Percentiles rank a stretch among this genome's conserved stretches.
Conservation (phyloP, 2,113 vertebrate species). For the Falcunculus frontatus region DNA sequence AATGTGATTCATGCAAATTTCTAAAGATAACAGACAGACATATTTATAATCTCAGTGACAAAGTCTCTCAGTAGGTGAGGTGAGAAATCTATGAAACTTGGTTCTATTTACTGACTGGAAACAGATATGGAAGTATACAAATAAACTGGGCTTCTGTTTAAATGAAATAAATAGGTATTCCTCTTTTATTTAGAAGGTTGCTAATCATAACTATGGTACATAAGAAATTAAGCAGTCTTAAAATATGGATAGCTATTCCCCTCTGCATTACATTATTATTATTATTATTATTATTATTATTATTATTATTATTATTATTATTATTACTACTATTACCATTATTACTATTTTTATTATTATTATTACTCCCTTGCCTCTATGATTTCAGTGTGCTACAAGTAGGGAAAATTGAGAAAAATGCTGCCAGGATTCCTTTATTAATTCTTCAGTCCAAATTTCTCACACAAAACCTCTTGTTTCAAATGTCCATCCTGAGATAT, state of each 20-base stretch:
- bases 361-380: not conserved
- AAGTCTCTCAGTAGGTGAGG: conserved; percentile 3
- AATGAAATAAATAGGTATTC: not conserved
- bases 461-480: not conserved
- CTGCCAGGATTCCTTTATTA: not conserved
- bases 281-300: too few relatives aligned
- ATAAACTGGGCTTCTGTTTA: not conserved
- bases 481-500: not conserved
- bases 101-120: conserved; percentile 7
- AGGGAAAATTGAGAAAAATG: not conserved
- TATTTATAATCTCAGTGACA: conserved; percentile 31
- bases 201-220: not conserved
- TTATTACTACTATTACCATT: not conserved
- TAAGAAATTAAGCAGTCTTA: not conserved
- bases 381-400: not conserved
- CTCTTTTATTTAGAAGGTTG: not conserved
- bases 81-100: not conserved
- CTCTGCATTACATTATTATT: not conserved
- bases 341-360: not conserved
- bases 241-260: not conserved
- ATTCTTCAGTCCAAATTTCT: not conserved
- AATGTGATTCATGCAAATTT: conserved; percentile 65
- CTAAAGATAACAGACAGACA: conserved; percentile 42
- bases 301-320: not conserved
- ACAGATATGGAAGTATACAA: not conserved